Conservation (phyloP, 2,888 invertebrate genomes). For the Timandra comae region DNA sequence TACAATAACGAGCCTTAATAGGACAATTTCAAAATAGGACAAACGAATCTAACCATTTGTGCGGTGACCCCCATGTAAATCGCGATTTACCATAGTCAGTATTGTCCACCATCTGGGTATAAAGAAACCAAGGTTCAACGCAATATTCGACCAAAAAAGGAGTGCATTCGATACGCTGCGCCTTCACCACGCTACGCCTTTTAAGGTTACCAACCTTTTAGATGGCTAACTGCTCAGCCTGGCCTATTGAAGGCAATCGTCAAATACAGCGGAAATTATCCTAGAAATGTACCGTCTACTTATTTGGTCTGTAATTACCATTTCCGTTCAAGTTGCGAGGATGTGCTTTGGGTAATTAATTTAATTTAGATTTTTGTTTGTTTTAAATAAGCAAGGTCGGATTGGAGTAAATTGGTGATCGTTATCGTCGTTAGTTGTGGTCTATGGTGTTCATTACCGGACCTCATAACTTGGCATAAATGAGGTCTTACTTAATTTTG, state of each 20-base stretch:
- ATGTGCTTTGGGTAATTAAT: conserved; percentile 1
- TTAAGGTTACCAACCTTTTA: conserved; percentile 63
- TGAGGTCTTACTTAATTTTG: no score
- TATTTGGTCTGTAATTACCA: conserved; percentile 6
- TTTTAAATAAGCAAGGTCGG: no score
- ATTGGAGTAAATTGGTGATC: no score
- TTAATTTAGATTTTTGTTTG: no score
- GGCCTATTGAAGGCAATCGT: conserved; percentile 36
- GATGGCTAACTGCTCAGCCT: conserved; percentile 39
- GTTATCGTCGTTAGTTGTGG: no score
- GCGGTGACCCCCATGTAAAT: conserved; percentile 1
- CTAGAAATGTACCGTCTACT: conserved; percentile 11
- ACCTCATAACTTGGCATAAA: no score
- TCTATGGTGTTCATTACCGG: no score
- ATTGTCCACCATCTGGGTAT: conserved; percentile 21
- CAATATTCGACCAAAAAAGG: conserved; percentile 59
- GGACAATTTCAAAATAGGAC: no score
- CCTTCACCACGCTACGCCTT: conserved; percentile 51
- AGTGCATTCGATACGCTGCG: conserved; percentile 37
- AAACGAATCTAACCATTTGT: no score
- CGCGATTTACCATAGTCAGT: conserved; percentile 6
- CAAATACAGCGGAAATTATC: conserved; percentile 34
- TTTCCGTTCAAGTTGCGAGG: conserved; percentile 6
- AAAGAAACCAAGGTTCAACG: conserved; percentile 37
- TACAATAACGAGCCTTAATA: no score